phyloP scores from a whole-genome alignment of 2,888 invertebrate species.

The Archaeoteleia sp. region DNA sequence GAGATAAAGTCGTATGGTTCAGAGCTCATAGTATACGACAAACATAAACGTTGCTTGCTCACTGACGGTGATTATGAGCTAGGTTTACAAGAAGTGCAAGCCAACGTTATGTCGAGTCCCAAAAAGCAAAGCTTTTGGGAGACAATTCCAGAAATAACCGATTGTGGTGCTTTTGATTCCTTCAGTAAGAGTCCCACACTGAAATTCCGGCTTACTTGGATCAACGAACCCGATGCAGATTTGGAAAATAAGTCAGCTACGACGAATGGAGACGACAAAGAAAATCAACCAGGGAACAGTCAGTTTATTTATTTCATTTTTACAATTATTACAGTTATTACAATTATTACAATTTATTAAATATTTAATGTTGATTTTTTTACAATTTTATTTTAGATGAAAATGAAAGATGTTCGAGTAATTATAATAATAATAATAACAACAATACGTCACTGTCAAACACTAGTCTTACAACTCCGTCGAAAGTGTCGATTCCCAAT shows the following conservation, averaged over 20 bases:
- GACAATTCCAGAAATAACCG: conserved; percentile 78
- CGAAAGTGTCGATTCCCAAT: conserved; percentile 65
- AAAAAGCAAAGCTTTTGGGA: conserved; percentile 86
- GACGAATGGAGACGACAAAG: conserved; percentile 73
- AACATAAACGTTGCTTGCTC: conserved; percentile 89
- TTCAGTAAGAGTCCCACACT: conserved; percentile 88
- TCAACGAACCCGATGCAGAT: conserved; percentile 81
- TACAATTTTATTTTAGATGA: conserved; percentile 59
- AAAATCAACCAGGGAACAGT: conserved; percentile 74
- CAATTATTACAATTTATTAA: conserved; percentile 8
- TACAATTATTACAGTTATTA: no score
- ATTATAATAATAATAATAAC: conserved; percentile 66
- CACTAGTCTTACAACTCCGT: conserved; percentile 67
- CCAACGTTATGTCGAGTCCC: conserved; percentile 76
- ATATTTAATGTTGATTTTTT: conserved; percentile 10
- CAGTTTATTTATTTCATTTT: conserved; percentile 39
- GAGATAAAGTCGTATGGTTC: conserved; percentile 82
- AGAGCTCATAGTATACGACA: conserved; percentile 92
- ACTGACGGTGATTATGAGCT: conserved; percentile 94
- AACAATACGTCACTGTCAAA: conserved; percentile 70
- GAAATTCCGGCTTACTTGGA: conserved; percentile 91
- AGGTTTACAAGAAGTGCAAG: conserved; percentile 84
- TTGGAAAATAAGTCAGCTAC: conserved; percentile 81
- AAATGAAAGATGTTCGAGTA: conserved; percentile 69
- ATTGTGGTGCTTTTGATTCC: conserved; percentile 82